Evolutionary conservation across 1,140 invertebrate genomes (phyloP).

Genomic region (Cataglyphis hispanica): DNA sequence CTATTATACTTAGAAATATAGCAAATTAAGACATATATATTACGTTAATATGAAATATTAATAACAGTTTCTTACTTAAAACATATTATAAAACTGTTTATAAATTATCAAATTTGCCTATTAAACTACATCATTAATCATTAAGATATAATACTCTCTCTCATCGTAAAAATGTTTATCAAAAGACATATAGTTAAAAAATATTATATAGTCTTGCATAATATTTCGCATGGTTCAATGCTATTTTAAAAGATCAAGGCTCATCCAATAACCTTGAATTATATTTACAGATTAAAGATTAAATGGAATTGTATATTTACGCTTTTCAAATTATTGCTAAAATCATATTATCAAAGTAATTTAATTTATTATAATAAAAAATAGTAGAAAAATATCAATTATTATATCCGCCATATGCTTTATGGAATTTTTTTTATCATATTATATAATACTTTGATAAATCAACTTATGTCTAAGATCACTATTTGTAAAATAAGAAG

Average conservation of each 20-base stretch:
- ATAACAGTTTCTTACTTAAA: too few species aligned
- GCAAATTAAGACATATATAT: neutral
- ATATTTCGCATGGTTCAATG: neutral
- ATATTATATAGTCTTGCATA: neutral
- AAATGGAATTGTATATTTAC: neutral
- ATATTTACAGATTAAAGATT: neutral
- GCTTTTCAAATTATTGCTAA: neutral
- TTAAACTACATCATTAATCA: neutral
- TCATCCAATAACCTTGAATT: neutral
- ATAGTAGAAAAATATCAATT: too few species aligned
- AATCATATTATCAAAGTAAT: neutral
- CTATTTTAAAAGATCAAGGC: neutral
- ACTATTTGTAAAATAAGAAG: neutral
- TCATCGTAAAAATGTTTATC: neutral
- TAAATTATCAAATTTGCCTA: neutral
- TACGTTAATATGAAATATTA: neutral
- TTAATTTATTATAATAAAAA: too few species aligned
- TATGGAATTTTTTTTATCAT: neutral
- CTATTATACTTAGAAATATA: slow-evolving; percentile 60
- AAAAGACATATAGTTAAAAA: neutral
- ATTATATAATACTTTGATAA: neutral
- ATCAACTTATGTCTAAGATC: neutral
- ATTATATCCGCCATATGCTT: neutral
- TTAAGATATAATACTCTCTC: neutral
- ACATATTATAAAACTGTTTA: neutral